These are phyloP conservation scores for Erythrocebus patas DNA, from an alignment of 2,113 vertebrate genomes.

Conservation along the genomic window DNA sequence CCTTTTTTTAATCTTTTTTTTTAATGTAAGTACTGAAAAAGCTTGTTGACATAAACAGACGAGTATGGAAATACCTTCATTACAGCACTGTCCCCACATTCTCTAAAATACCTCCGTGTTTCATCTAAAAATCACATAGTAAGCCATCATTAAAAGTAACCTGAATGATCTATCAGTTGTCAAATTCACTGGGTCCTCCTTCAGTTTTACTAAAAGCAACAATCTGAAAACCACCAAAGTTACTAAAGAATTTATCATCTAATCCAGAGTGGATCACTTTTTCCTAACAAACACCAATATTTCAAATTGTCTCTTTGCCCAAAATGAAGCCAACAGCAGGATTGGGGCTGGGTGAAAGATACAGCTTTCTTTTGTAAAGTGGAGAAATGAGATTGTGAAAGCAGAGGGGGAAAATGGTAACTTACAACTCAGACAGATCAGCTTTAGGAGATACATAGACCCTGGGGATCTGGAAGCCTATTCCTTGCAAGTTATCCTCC, in stretches of 20 bases:
- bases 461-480: neutral
- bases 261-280: neutral
- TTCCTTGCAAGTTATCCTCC: neutral
- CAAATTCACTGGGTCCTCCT: neutral
- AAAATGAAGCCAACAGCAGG: neutral
- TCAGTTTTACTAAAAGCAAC: neutral
- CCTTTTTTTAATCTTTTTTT: neutral
- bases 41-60: neutral
- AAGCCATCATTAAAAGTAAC: neutral
- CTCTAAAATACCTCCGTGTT: neutral
- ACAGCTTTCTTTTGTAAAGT: neutral
- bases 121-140: neutral
- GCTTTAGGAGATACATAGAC: neutral
- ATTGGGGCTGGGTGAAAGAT: accelerated
- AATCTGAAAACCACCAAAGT: neutral
- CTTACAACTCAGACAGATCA: neutral
- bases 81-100: neutral
- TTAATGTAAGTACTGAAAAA: neutral
- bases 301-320: neutral
- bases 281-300: neutral
- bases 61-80: neutral
- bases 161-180: neutral
- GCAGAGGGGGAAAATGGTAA: neutral
- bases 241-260: neutral
- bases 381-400: neutral